Evolutionary conservation across 2,888 invertebrate species (phyloP).

Genomic region (Autographa gamma): DNA sequence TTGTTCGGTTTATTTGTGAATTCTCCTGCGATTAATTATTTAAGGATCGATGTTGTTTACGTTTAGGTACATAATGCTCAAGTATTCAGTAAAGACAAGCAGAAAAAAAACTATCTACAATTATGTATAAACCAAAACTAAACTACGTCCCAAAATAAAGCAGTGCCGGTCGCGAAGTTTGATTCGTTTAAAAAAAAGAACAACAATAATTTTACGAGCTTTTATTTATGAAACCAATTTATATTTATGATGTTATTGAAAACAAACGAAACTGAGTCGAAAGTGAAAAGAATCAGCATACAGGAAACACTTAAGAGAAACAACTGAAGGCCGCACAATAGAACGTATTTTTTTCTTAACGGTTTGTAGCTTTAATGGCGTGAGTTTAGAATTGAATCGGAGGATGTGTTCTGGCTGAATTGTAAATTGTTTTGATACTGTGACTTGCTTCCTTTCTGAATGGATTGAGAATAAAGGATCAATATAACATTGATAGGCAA

Average conservation of each 20-base stretch:
- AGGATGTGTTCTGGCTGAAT: conserved; percentile 53
- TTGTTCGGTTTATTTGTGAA: conserved; percentile 68
- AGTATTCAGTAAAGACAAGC: too few species aligned
- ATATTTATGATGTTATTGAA: conserved; percentile 69
- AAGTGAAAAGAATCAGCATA: conserved; percentile 79
- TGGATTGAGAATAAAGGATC: not conserved
- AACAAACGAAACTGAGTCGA: conserved; percentile 64
- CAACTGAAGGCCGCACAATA: conserved; percentile 51
- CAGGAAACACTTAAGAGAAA: conserved; percentile 69
- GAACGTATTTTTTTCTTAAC: conserved; percentile 59
- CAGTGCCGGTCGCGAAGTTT: not conserved
- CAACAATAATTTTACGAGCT: conserved; percentile 14
- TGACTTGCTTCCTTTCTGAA: not conserved
- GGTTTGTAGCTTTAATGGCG: conserved; percentile 57
- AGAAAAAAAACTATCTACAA: not conserved
- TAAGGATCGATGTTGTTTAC: conserved; percentile 1
- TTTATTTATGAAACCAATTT: not conserved
- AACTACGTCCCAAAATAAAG: not conserved
- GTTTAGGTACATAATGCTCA: too few species aligned
- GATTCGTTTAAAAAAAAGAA: not conserved
- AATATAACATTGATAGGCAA: not conserved
- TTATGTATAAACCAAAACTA: not conserved
- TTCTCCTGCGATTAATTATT: conserved; percentile 61
- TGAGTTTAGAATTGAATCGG: conserved; percentile 67
- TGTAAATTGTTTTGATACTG: conserved; percentile 12